Evolutionary conservation across 2,113 vertebrate genomes (phyloP), one percentile per base, ranked within the genome.

Genomic region (Saiga tatarica): DNA sequence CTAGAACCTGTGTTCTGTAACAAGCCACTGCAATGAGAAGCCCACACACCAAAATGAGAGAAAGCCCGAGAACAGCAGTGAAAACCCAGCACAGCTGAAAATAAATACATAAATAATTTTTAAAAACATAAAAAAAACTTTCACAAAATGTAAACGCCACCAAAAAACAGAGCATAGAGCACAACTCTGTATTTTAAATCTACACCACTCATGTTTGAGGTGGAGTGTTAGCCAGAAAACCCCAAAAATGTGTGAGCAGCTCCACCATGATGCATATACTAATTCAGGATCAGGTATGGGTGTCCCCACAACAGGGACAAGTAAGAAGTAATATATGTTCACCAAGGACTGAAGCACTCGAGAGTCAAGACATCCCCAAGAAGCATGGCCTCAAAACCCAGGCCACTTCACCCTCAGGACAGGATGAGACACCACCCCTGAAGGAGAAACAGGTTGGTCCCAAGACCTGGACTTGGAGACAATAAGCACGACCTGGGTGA

Each of bases 181-280:
- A 36, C 28, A n/a, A 19, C 9, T 25, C 47, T 55, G 23, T 74
- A 28, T 53, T 86, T 55, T n/a, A 64, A 45, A 64, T 17, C 23
- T 57, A 36, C 7, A 45, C 21, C 7, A 36, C 11, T 52, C 7
- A 79, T 19, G 5, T 64, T 42, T 36, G 15, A 60, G 85, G 85
- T 28, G 14, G 21, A n/a, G 19, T 6, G 6, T 13, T 28, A 62
- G 71, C 57, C 6, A 83, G 42, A 6, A 30, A 36, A 5, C 23
- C 7, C 39, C 14, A 17, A 36, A n/a, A 28, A 14, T 3, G 6
- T 7, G 26, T 71, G 19, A 76, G 33, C 0, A 0, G n/a, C 26
- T 50, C 2, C 5, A 11, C 12, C 0, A 0, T 11, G 59, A 83
- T 2, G 25, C 5, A 1, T 2, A 7, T 12, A 5, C 5, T 23